Evolutionary conservation across 2,113 vertebrate species (phyloP).

Genomic region (Aldabrachelys gigantea): DNA sequence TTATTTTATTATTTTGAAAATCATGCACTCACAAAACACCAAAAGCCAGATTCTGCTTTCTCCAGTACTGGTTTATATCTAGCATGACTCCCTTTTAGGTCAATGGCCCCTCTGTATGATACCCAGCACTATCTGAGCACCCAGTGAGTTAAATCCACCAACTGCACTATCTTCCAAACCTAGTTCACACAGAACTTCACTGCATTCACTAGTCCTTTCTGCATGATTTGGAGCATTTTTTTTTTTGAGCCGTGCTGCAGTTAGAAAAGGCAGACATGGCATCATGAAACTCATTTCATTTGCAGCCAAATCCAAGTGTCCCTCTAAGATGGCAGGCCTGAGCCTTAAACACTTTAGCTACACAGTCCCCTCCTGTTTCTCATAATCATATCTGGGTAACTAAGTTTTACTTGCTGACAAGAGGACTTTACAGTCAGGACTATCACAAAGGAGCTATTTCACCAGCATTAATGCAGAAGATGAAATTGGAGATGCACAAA

Average conservation of each 20-base stretch:
- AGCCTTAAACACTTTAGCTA: not conserved
- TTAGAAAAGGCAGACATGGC: not conserved
- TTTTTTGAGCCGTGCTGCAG: not conserved
- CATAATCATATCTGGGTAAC: conserved; percentile 18
- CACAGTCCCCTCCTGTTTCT: not conserved
- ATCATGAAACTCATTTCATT: not conserved
- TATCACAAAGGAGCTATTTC: conserved; percentile 36
- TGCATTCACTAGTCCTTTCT: not conserved
- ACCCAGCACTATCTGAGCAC: not conserved
- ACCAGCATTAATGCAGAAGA: conserved; percentile 30
- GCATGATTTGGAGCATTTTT: not conserved
- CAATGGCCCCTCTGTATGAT: not conserved
- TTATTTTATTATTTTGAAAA: not conserved
- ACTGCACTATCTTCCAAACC: not conserved
- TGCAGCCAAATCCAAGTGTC: not conserved
- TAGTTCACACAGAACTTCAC: not conserved
- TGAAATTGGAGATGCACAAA: conserved; percentile 42
- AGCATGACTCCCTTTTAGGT: not conserved
- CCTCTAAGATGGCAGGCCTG: not conserved
- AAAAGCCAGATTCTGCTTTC: not conserved
- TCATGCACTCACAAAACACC: not conserved
- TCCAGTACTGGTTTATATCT: not conserved
- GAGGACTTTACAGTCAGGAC: conserved; percentile 37
- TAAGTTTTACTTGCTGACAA: conserved; percentile 30
- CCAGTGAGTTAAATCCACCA: not conserved